These are phyloP conservation scores for Siniperca scherzeri DNA, from an alignment of 2,797 vertebrate species.

Conservation along the genomic window DNA sequence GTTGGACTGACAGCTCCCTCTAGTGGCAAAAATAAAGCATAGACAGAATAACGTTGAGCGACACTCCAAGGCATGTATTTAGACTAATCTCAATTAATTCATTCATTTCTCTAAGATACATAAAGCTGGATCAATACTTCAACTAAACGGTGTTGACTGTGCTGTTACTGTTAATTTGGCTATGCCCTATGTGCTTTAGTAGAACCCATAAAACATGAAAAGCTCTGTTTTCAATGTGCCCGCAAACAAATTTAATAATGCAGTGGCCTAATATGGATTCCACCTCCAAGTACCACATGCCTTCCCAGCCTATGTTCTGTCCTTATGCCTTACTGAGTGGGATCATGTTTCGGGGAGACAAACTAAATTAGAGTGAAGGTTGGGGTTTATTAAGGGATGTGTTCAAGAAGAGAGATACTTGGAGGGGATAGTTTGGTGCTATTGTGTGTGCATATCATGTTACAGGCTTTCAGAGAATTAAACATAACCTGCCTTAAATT, in stretches of 20 bases:
- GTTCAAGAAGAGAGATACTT: not conserved
- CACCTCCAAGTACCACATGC: not conserved
- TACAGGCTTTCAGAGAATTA: not conserved
- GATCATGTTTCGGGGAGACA: not conserved
- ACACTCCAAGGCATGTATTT: not conserved
- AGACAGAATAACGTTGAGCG: not conserved
- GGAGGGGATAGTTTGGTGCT: not conserved
- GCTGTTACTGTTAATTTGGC: not conserved
- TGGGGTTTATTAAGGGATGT: not conserved
- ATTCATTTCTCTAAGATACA: not conserved
- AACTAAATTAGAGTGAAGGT: not conserved
- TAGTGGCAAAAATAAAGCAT: conserved; percentile 62
- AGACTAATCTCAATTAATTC: not conserved
- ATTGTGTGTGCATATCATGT: not conserved
- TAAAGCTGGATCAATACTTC: not conserved
- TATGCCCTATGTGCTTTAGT: not conserved
- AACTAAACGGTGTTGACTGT: not conserved
- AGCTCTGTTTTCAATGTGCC: not conserved
- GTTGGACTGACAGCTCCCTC: conserved; percentile 61
- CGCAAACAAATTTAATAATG: not conserved
- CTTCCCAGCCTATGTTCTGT: not conserved
- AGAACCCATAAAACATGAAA: conserved; percentile 6
- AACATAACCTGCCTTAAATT: not conserved
- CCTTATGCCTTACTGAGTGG: not conserved
- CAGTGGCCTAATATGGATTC: not conserved